Evolutionary conservation across 2,888 invertebrate species (phyloP).

Genomic region (Myopa testacea): DNA sequence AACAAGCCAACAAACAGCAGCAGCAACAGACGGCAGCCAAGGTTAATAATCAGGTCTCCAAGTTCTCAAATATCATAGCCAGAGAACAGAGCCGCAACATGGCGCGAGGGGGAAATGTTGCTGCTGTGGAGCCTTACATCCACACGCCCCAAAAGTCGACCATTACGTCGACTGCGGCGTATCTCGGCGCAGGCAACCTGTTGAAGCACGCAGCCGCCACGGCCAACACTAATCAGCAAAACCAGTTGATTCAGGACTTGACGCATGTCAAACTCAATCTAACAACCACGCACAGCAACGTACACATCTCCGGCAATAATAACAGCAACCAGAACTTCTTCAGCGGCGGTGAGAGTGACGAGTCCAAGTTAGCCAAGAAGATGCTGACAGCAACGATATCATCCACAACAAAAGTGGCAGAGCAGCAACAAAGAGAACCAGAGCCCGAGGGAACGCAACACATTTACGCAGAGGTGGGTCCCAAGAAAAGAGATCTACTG

Average conservation of each 20-base stretch:
- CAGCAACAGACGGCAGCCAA: conserved; percentile 47
- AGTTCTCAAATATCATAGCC: conserved; percentile 58
- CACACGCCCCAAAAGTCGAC: conserved; percentile 79
- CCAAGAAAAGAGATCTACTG: conserved; percentile 58
- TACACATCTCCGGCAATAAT: conserved; percentile 53
- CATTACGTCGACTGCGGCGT: conserved; percentile 66
- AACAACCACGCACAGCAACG: conserved; percentile 50
- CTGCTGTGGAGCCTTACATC: conserved; percentile 89
- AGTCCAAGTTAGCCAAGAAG: conserved; percentile 67
- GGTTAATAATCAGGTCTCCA: conserved; percentile 45
- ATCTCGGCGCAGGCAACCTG: conserved; percentile 64
- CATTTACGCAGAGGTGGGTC: conserved; percentile 68
- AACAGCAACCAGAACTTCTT: conserved; percentile 44
- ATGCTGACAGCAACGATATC: conserved; percentile 54
- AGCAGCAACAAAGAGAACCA: conserved; percentile 77
- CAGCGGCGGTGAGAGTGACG: conserved; percentile 72
- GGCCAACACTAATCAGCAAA: conserved; percentile 66
- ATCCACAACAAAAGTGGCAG: conserved; percentile 66
- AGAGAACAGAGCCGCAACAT: conserved; percentile 55
- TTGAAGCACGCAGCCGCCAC: conserved; percentile 65
- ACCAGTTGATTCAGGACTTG: conserved; percentile 67
- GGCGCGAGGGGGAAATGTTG: conserved; percentile 83
- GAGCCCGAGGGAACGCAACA: conserved; percentile 86
- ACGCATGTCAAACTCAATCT: conserved; percentile 56
- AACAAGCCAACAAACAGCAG: conserved; percentile 44